Evolutionary conservation across 92 coral and sea anemone species (phyloP), one percentile per base, ranked within the genome.

Genomic region (Porites rus): DNA sequence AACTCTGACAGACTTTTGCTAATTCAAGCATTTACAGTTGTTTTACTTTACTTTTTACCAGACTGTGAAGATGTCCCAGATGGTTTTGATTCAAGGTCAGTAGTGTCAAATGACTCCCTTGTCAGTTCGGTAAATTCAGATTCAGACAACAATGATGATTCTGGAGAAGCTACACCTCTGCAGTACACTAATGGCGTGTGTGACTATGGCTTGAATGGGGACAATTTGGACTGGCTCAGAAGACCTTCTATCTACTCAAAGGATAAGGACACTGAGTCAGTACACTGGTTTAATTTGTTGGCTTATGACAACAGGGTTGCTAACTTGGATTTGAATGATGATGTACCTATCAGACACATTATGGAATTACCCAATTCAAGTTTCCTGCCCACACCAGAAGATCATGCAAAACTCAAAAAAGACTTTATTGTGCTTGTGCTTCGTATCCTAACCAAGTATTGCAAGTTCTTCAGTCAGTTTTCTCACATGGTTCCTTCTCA

Each of bases 341-440:
- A 53, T 8, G 65, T 74, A 59, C 91, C 85, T 10, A 71, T 72
- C 24, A 71, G 76, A 65, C 52, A 79, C 20, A 74, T 80, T n/a
- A 60, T 87, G 75, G 87, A 87, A 19, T 68, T 87, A 56, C 81
- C 86, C 28, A 87, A 87, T 63, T 76, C 77, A 59, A 52, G 77
- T 20, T 87, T 87, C 73, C 81, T 87, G 65, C 91, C 91, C 54
- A 80, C 91, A 22, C 51, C 74, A 21, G 82, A 87, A 72, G 87
- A 87, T 21, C 90, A 86, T 77, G 68, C 73, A 12, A 71, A 69
- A 62, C 74, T 86, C 18, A n/a, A 67, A 58, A 78, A 86, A 54
- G 90, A 86, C 64, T 67, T 79, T 52, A 59, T 78, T 24, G n/a
- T 78, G n/a, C 86, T 86, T 21, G 80, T 86, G 63, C 75, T 78